A percentile compares a stretch with the other conserved stretches of the same genome.
Conservation (phyloP, 1,140 invertebrate species). For the Oscheius sp. region DNA sequence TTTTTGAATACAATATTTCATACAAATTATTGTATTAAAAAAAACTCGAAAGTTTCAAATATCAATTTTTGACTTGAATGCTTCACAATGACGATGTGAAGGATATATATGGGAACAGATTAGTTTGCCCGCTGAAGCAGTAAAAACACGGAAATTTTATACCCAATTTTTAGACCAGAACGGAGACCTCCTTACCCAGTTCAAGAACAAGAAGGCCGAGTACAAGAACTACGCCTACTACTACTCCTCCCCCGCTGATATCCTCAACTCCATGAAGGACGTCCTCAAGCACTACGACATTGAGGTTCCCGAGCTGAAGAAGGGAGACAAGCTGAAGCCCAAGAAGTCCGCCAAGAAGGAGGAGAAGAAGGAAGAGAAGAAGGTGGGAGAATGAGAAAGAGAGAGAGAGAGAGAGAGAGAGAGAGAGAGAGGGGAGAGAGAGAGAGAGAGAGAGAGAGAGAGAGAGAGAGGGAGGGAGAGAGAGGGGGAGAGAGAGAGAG, state of each 20-base stretch:
- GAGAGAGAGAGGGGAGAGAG: not conserved
- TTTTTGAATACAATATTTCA: not conserved
- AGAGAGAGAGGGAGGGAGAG: not conserved
- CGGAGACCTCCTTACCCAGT: constrained; percentile 42
- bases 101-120: too few relatives aligned
- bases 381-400: constrained; percentile 33
- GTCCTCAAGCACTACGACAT: constrained; percentile 54
- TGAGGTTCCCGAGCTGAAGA: constrained; percentile 51
- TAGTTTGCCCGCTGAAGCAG: too few relatives aligned
- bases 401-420: not conserved
- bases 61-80: too few relatives aligned
- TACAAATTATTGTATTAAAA: not conserved
- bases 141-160: too few relatives aligned
- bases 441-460: not conserved
- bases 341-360: constrained; percentile 50
- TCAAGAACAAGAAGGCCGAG: constrained; percentile 61
- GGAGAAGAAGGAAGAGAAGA: constrained; percentile 40
- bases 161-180: constrained; percentile 36
- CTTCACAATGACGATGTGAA: too few relatives aligned
- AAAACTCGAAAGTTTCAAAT: too few relatives aligned
- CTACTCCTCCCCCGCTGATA: constrained; percentile 58
- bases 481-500: too few relatives aligned
- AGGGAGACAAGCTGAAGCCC: constrained; percentile 57
- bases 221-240: constrained; percentile 61
- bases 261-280: constrained; percentile 60